Evolutionary conservation across 2,113 vertebrate genomes (phyloP).

Genomic region (Calidris pugnax): DNA sequence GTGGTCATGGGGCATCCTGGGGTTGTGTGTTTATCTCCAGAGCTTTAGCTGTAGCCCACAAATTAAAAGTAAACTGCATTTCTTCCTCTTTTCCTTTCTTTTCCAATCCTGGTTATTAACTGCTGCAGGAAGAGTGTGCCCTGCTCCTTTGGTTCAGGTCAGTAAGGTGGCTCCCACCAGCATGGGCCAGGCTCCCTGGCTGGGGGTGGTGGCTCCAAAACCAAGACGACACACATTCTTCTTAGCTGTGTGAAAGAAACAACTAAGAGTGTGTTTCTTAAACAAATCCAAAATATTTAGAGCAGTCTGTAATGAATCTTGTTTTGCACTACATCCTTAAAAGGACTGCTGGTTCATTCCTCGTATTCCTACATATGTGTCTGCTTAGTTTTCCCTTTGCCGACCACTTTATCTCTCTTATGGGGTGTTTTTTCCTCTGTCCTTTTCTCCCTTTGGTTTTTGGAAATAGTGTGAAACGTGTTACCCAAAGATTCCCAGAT

Average conservation of each 20-base stretch:
- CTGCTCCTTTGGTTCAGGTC: background rate
- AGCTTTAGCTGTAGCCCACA: background rate
- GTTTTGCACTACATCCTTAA: slow-evolving; percentile 39
- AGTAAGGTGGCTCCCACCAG: background rate
- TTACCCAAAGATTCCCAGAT: background rate
- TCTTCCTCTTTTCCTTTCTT: background rate
- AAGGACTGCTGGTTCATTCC: slow-evolving; percentile 31
- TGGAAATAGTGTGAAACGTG: background rate
- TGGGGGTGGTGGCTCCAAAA: background rate
- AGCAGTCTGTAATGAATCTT: slow-evolving; percentile 7
- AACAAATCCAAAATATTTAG: slow-evolving; percentile 30
- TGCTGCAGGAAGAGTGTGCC: background rate
- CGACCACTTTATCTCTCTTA: background rate
- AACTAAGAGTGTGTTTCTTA: background rate
- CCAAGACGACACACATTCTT: background rate
- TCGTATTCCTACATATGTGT: background rate
- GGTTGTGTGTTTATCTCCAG: background rate
- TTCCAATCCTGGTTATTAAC: background rate
- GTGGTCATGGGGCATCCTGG: background rate
- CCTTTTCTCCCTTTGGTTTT: background rate
- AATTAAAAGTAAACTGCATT: background rate
- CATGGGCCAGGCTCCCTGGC: fast-evolving
- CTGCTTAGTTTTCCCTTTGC: slow-evolving; percentile 18
- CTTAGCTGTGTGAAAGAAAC: background rate
- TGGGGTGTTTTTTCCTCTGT: background rate